phyloP scores from a whole-genome alignment of 2,113 vertebrate species.

The Ifrita kowaldi region DNA sequence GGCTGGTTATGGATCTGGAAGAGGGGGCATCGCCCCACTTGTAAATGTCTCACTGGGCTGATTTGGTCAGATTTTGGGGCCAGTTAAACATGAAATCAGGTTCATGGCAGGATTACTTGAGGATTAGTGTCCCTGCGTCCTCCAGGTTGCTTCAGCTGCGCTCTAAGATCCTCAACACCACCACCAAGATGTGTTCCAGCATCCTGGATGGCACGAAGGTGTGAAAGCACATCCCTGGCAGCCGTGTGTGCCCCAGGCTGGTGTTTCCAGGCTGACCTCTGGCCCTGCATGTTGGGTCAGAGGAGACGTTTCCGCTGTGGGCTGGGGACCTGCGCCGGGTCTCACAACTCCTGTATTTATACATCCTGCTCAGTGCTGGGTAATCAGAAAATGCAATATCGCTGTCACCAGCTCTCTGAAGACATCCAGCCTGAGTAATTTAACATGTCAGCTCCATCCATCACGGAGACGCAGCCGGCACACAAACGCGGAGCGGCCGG shows the following conservation, averaged over 20 bases:
- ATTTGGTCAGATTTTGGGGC: not conserved
- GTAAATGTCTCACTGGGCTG: not conserved
- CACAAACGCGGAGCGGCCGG: not conserved
- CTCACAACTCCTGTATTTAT: conserved; percentile 61
- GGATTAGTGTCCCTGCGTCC: not conserved
- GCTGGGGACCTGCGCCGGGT: not conserved
- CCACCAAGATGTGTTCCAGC: accelerated
- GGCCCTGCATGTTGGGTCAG: not conserved
- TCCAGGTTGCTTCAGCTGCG: accelerated
- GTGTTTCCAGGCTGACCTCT: not conserved
- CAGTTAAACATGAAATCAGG: not conserved
- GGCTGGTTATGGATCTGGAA: not conserved
- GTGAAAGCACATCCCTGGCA: not conserved
- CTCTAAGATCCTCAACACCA: not conserved
- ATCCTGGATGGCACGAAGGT: accelerated
- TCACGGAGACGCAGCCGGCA: conserved; percentile 48
- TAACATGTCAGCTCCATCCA: conserved; percentile 79
- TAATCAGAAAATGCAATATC: conserved; percentile 78
- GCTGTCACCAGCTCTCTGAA: conserved; percentile 70
- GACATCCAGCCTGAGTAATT: conserved; percentile 76
- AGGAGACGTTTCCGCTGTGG: not conserved
- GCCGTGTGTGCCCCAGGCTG: accelerated
- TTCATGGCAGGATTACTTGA: not conserved
- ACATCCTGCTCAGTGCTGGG: conserved; percentile 65
- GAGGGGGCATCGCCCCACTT: not conserved